Evolutionary conservation across 2,113 vertebrate genomes (phyloP), one percentile per base, ranked within the genome.

Genomic region (Salvelinus sp.): DNA sequence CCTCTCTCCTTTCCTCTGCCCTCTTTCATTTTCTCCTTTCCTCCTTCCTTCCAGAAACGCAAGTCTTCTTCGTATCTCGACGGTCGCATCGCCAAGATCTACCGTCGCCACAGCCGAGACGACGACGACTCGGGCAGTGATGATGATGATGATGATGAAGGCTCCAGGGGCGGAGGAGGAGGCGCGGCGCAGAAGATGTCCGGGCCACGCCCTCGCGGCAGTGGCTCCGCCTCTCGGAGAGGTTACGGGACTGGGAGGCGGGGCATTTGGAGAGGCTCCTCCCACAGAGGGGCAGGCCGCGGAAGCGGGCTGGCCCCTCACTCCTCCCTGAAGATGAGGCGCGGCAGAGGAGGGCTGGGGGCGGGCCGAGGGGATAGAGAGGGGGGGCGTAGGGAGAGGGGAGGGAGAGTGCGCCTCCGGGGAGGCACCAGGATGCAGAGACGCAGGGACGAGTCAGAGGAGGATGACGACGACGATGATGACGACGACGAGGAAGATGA

Each of bases 201-300:
- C 64, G 38, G 74, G 0, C 79, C 92, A 0, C 85, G 90, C 5
- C 48, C 79, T 1, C 88, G 90, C 18, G 88, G 88, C 0, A 83
- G 82, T 4, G 82, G 92, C 72, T 92, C 91, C 38, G 93, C 92
- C 47, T 93, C 94, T 88, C 91, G 96, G 23, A 87, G 90, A 66
- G 87, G 83, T 0, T 88, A 91, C 3, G 77, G 84, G 1, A 64
- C 84, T 4, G 82, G 89, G 67, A 90, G 91, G 79, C 87, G 92
- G 74, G 90, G 92, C 25, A 78, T 91, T 48, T 77, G 91, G 78
- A 89, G 92, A 70, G 83, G 87, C 58, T 79, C 83, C 0, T 73
- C 88, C 76, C 88, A 85, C 60, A 87, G 86, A 66, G 86, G 87
- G 6, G 85, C 69, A 77, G 83, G 90, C 25, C 90, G 85, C 2